phyloP scores from a whole-genome alignment of 2,113 vertebrate genomes.

The Tylochromis polylepis region DNA sequence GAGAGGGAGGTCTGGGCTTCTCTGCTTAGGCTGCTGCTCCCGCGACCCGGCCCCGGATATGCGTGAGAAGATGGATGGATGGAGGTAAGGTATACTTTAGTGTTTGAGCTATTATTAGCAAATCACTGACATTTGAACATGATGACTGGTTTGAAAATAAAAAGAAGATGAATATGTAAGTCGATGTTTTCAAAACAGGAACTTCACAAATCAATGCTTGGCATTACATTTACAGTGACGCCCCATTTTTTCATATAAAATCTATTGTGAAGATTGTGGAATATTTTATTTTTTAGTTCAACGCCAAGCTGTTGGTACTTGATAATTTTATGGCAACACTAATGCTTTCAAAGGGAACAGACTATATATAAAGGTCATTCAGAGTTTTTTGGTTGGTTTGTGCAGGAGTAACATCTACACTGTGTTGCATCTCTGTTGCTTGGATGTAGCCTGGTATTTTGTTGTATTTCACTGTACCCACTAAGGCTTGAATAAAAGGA shows the following conservation, averaged over 20 bases:
- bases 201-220: neutral
- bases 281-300: neutral
- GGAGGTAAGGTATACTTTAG: neutral
- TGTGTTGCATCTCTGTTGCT: neutral
- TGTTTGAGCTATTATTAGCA: neutral
- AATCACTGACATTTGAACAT: neutral
- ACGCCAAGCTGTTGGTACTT: neutral
- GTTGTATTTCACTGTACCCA: neutral
- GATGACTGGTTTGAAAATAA: rapidly evolving
- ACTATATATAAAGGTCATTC: neutral
- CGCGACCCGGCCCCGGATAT: too few species aligned
- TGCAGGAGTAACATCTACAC: neutral
- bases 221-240: neutral
- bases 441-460: neutral
- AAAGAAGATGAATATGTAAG: neutral
- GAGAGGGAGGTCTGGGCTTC: too few species aligned
- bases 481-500: neutral
- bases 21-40: too few species aligned
- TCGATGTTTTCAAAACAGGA: neutral
- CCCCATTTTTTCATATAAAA: neutral
- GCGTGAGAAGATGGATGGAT: too few species aligned
- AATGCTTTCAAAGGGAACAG: rapidly evolving
- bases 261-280: neutral
- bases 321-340: neutral
- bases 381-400: neutral